Percentiles rank a stretch among this genome's conserved stretches.
phyloP scores from a whole-genome alignment of 2,888 invertebrate species.

The Dioctria rufipes region DNA sequence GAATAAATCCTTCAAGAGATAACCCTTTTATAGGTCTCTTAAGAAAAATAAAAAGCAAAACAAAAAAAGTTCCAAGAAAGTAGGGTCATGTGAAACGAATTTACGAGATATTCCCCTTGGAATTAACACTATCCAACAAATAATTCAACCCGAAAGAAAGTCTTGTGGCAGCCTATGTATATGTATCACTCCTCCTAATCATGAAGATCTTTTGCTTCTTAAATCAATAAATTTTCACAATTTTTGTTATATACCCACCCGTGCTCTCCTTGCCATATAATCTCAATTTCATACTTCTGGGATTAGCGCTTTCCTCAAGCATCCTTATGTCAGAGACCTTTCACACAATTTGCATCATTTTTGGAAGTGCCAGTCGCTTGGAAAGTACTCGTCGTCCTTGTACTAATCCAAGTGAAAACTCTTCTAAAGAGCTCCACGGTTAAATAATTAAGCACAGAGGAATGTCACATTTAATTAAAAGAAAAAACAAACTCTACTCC shows the following conservation, averaged over 20 bases:
- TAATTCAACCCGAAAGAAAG: too few relatives aligned
- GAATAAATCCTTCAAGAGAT: too few relatives aligned
- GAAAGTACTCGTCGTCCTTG: conserved; percentile 17
- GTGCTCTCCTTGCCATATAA: neutral
- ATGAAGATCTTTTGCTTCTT: neutral
- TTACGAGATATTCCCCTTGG: too few relatives aligned
- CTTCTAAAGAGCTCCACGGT: conserved; percentile 19
- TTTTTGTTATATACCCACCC: neutral
- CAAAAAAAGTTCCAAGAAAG: too few relatives aligned
- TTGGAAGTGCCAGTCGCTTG: conserved; percentile 17
- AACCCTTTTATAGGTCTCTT: too few relatives aligned
- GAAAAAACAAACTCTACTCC: conserved; percentile 28
- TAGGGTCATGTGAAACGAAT: too few relatives aligned
- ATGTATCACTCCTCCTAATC: too few relatives aligned
- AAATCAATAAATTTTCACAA: neutral
- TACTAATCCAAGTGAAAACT: conserved; percentile 14
- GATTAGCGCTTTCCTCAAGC: conserved; percentile 19
- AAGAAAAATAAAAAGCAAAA: too few relatives aligned
- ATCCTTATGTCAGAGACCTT: conserved; percentile 11
- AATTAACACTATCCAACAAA: too few relatives aligned
- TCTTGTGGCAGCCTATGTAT: too few relatives aligned
- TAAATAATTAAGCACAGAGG: conserved; percentile 27
- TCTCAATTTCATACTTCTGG: neutral
- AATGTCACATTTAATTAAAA: conserved; percentile 48
- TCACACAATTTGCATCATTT: conserved; percentile 13